These are phyloP conservation scores for Triplophysa dalaica DNA, from an alignment of 2,113 vertebrate species.

Conservation along the genomic window DNA sequence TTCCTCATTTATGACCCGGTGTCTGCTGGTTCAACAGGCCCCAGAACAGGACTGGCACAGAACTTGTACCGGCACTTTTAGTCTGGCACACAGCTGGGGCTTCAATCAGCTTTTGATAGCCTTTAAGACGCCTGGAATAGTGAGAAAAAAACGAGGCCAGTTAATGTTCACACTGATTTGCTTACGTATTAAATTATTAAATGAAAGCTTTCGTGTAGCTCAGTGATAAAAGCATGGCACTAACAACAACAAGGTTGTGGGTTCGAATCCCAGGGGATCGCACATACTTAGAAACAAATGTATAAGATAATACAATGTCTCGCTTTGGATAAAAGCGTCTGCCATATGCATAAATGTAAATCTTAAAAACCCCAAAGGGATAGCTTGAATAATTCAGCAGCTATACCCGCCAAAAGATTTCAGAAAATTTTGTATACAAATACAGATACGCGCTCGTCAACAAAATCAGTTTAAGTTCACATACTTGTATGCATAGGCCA, in stretches of 20 bases:
- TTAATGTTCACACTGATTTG: constrained; percentile 23
- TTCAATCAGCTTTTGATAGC: constrained; percentile 64
- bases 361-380: not conserved
- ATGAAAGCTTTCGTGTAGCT: too few relatives aligned
- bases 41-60: constrained; percentile 71
- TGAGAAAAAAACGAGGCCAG: not conserved
- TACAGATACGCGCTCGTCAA: too few relatives aligned
- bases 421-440: too few relatives aligned
- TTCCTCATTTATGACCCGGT: constrained; percentile 74
- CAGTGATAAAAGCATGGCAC: too few relatives aligned
- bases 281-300: too few relatives aligned
- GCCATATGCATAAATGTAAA: not conserved
- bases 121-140: constrained; percentile 71
- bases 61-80: constrained; percentile 51
- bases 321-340: not conserved
- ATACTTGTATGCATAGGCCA: constrained; percentile 81
- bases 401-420: not conserved
- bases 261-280: too few relatives aligned
- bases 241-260: too few relatives aligned
- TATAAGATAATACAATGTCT: too few relatives aligned
- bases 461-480: constrained; percentile 35
- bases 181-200: too few relatives aligned
- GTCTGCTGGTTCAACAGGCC: constrained; percentile 66
- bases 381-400: not conserved
- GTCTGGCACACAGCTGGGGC: constrained; percentile 40